A percentile compares a stretch with the other conserved stretches of the same genome.
Conservation (phyloP, 1,140 invertebrate genomes). For the Gryllus bimaculatus region DNA sequence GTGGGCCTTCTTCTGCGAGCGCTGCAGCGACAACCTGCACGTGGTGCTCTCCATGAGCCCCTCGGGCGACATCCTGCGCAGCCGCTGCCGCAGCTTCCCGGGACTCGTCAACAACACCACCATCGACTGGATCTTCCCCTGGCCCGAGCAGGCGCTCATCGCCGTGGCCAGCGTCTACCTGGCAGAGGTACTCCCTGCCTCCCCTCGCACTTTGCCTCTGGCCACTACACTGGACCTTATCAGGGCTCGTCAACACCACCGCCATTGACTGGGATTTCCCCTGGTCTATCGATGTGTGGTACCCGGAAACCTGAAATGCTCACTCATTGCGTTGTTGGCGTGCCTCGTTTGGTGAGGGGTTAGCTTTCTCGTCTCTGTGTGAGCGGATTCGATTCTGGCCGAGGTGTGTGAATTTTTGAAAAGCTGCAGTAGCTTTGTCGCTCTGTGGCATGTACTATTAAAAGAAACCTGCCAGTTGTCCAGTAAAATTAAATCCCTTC, state of each 20-base stretch:
- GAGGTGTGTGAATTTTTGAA: too few relatives aligned
- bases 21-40: slow-evolving; percentile 71
- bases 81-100: slow-evolving; percentile 78
- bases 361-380: too few relatives aligned
- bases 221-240: slow-evolving; percentile 57
- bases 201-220: too few relatives aligned
- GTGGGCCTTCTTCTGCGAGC: slow-evolving; percentile 75
- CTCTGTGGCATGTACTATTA: too few relatives aligned
- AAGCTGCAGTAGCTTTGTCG: too few relatives aligned
- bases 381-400: too few relatives aligned
- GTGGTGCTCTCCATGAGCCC: slow-evolving; percentile 85
- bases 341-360: too few relatives aligned
- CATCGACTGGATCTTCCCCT: slow-evolving; percentile 88
- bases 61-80: slow-evolving; percentile 66
- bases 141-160: slow-evolving; percentile 79
- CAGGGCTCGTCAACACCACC: slow-evolving; percentile 83
- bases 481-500: too few relatives aligned
- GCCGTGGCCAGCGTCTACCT: slow-evolving; percentile 76
- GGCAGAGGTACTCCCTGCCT: slow-evolving; percentile 41
- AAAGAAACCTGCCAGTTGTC: too few relatives aligned
- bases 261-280: slow-evolving; percentile 90
- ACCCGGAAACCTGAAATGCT: too few relatives aligned
- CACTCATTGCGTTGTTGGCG: too few relatives aligned
- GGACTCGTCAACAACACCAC: slow-evolving; percentile 86
- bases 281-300: slow-evolving; percentile 51